These are phyloP conservation scores for Grammomys dolichurus DNA, from an alignment of 2,113 vertebrate genomes.

Conservation along the genomic window DNA sequence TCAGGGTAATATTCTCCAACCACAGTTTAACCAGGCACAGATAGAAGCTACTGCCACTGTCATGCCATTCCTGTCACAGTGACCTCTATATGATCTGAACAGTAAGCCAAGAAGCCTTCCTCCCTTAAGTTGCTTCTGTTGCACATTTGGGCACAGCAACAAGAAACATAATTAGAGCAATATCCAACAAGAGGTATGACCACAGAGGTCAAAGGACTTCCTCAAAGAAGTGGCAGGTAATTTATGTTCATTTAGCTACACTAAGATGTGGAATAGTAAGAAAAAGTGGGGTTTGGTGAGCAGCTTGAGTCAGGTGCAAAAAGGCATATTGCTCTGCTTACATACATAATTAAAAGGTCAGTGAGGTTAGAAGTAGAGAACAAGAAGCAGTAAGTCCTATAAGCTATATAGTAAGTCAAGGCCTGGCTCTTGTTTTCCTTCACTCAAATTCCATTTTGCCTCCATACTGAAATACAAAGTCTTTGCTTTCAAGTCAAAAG, in stretches of 20 bases:
- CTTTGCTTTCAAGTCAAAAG: background rate
- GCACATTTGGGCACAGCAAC: background rate
- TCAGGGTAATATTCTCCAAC: background rate
- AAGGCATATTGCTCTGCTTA: background rate
- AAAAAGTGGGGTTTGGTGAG: background rate
- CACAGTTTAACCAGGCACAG: background rate
- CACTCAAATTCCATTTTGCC: fast-evolving
- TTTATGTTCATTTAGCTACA: background rate
- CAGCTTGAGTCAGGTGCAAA: background rate
- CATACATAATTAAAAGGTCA: background rate
- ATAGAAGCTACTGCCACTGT: background rate
- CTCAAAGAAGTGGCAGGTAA: background rate
- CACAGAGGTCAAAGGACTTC: background rate
- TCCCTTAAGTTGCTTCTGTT: background rate
- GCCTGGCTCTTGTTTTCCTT: background rate
- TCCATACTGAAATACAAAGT: background rate
- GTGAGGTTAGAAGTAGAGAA: too few species aligned
- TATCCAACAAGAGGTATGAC: background rate
- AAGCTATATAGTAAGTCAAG: background rate
- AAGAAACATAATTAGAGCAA: background rate
- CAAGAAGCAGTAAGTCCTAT: background rate
- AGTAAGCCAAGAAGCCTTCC: background rate
- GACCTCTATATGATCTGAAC: background rate
- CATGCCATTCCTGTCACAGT: background rate
- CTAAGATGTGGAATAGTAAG: background rate